Base-by-base conservation (phyloP, 2,113 vertebrate genomes). In the Oryzias javanicus region DNA sequence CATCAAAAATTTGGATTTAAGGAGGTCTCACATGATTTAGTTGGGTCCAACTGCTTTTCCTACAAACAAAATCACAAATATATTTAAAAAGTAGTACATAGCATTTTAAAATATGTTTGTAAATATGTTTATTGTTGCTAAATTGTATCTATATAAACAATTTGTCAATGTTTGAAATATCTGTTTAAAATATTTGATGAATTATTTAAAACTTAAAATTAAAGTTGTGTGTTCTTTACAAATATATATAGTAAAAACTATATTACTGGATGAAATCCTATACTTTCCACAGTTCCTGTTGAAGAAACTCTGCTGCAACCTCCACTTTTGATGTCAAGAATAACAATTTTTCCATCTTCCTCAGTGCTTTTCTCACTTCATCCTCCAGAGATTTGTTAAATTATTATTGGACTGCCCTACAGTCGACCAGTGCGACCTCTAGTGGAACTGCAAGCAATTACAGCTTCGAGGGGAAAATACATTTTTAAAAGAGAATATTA, bases 11-110 rank as follows among this genome's bases (percentile, higher is more conserved):
- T 1, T 22, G 19, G 25, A 16, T 18, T 35, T 3, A 8, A 77
- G 13, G 70, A 12, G 17, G 1, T 46, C 81, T 85, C 74, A 85
- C 77, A 85, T 83, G 42, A 59, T 71, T 35, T 49, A 20, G 15
- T 4, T 53, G 41, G n/a, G 22, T 50, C 19, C 5, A 8, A 44
- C 48, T 10, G 12, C n/a, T 1, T 54, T 10, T 60, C 48, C 81
- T 82, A n/a, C 5, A 65, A 54, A 74, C 14, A 72, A 1, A 5
- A 55, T 52, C 45, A 52, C 3, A n/a, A 53, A 7, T 5, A 58
- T 2, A 47, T 12, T 18, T 7, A 15, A 10, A 29, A 18, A 56
- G 14, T 6, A 29, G 27, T 4, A 55, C 40, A 0, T 35, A 35
- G 10, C 8, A 35, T 10, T 35, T 12, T 3, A 35, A 35, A 10